phyloP scores from a whole-genome alignment of 2,888 invertebrate species.

The Drosophila diplacantha region DNA sequence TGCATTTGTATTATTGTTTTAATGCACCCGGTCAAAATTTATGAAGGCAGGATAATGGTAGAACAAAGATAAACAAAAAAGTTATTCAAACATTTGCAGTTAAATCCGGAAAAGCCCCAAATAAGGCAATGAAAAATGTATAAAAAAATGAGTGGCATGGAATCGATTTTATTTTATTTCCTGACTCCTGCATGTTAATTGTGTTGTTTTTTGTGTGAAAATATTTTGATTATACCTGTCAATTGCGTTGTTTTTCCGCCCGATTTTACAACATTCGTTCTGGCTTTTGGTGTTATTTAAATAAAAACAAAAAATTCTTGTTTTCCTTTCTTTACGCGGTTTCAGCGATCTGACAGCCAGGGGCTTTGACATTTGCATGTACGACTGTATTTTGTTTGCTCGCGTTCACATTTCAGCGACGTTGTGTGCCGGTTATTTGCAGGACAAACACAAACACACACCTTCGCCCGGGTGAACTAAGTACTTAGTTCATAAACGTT shows the following conservation, averaged over 20 bases:
- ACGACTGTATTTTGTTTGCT: slow-evolving; percentile 29
- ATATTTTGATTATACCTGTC: slow-evolving; percentile 45
- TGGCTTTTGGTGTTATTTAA: slow-evolving; percentile 38
- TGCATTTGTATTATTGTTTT: slow-evolving; percentile 44
- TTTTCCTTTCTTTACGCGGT: slow-evolving; percentile 14
- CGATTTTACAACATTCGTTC: slow-evolving; percentile 21
- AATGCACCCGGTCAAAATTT: slow-evolving; percentile 37
- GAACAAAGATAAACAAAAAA: slow-evolving; percentile 27
- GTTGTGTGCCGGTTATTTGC: slow-evolving; percentile 21
- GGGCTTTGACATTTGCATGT: slow-evolving; percentile 43
- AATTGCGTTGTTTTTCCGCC: slow-evolving; percentile 20
- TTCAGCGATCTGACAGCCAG: slow-evolving; percentile 17
- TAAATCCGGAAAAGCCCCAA: slow-evolving; percentile 36
- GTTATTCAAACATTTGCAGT: slow-evolving; percentile 38
- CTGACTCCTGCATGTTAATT: slow-evolving; percentile 42
- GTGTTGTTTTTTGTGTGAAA: slow-evolving; percentile 41
- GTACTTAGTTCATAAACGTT: slow-evolving; percentile 66
- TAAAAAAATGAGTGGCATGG: slow-evolving; percentile 16
- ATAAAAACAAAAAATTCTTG: slow-evolving; percentile 4
- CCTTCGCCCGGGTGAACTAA: slow-evolving; percentile 4
- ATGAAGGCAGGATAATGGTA: slow-evolving; percentile 19
- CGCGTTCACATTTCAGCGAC: slow-evolving; percentile 12
- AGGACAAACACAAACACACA: slow-evolving; percentile 41
- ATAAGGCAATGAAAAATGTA: slow-evolving; percentile 25
- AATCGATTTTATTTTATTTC: slow-evolving; percentile 24